A percentile compares a stretch with the other conserved stretches of the same genome.
Evolutionary conservation across 2,113 vertebrate species (phyloP).

Genomic region (Uria aalge): DNA sequence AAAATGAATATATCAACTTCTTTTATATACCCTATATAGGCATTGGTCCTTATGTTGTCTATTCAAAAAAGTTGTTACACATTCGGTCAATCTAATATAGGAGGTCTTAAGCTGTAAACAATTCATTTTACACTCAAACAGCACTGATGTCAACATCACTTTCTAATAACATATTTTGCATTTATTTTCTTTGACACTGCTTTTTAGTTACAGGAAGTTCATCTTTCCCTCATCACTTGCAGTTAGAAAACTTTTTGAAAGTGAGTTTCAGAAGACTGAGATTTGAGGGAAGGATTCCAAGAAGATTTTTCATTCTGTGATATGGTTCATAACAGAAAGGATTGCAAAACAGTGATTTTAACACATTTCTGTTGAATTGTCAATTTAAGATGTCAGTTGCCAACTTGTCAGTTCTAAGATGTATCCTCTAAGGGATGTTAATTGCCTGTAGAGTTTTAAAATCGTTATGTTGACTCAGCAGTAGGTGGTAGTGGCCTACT

Average conservation of each 20-base stretch:
- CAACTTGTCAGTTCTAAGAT: not conserved
- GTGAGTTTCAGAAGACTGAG: not conserved
- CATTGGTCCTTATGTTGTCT: not conserved
- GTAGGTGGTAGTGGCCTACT: constrained; percentile 1
- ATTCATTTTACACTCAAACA: not conserved
- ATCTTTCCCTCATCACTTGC: not conserved
- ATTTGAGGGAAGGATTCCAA: not conserved
- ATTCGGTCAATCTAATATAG: not conserved
- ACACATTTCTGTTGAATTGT: not conserved
- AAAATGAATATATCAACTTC: not conserved
- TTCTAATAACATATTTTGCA: not conserved
- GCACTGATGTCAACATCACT: not conserved
- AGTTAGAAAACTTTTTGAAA: not conserved
- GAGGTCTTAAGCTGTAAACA: not conserved
- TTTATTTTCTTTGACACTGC: not conserved
- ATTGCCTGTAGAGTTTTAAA: not conserved
- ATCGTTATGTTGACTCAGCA: not conserved
- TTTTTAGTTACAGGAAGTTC: not conserved
- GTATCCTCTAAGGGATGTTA: not conserved
- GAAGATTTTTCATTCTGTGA: not conserved
- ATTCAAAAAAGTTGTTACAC: not conserved
- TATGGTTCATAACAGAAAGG: not conserved
- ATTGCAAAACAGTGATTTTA: not conserved
- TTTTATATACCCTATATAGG: not conserved
- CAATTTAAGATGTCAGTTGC: constrained; percentile 14